Percentiles rank a stretch among this genome's conserved stretches.
Conservation (phyloP, 2,888 invertebrate species). For the Sarcophaga subvicina region DNA sequence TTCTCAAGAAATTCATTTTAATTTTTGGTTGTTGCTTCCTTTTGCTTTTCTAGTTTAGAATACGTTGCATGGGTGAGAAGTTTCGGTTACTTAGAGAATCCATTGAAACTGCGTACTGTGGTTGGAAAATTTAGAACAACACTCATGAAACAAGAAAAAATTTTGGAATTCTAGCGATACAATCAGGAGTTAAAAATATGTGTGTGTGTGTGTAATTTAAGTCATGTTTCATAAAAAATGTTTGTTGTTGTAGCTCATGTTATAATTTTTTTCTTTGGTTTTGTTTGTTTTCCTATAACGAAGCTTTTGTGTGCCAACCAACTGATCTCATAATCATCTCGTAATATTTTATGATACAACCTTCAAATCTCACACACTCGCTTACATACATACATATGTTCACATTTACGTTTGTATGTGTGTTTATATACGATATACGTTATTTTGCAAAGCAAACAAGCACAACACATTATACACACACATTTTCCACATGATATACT, state of each 20-base stretch:
- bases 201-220: background rate
- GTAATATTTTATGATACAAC: constrained; percentile 7
- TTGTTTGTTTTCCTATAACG: constrained; percentile 20
- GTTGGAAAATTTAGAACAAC: too few species aligned
- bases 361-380: background rate
- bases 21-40: background rate
- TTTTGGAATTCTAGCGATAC: background rate
- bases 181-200: background rate
- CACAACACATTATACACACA: constrained; percentile 9
- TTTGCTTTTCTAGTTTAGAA: too few species aligned
- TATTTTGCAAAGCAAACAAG: constrained; percentile 45
- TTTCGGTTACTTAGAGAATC: too few species aligned
- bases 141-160: too few species aligned
- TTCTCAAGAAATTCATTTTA: background rate
- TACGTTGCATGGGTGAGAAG: too few species aligned
- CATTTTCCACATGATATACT: background rate
- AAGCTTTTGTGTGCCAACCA: constrained; percentile 29
- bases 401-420: background rate
- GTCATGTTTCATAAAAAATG: background rate
- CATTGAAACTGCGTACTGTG: too few species aligned
- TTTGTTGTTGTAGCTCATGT: constrained; percentile 8
- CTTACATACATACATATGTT: background rate
- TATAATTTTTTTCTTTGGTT: background rate
- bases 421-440: constrained; percentile 6
- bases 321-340: constrained; percentile 52